Base-by-base conservation (phyloP, 1,140 invertebrate genomes). In the Cardiocondyla obscurior region DNA sequence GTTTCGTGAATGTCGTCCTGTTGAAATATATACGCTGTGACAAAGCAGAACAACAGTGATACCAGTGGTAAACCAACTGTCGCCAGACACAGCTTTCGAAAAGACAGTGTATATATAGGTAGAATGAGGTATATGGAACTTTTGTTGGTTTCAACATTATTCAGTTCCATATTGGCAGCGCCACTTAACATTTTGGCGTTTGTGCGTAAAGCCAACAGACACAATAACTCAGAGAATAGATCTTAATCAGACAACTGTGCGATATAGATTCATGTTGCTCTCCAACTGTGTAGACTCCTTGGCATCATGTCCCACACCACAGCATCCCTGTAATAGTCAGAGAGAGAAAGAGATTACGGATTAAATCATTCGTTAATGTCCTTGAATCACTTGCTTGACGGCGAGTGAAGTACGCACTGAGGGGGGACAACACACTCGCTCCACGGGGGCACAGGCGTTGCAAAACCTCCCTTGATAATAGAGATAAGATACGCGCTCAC, bases 1-100 rank as follows among this genome's bases (percentile, higher is more conserved):
- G 98, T 98, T 95, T 98, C 97, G 92, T 98, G 98, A 90, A 98
- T 97, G 93, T 98, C 97, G 95, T 98, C 97, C 94, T 96, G 96
- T 93, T 98, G 97, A 93, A 98, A 98, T 91, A 98, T 96, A 91
- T 97, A 97, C 79, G 97, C 97, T 85, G 97, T 97, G 85, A 97
- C 93, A 91, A 98, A 97, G 94, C 97, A 98, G 92, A 97, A 95
- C 85, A 98, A 94, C 89, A 98, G 95, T 88, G 97, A 97, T 90
- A 96, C 94, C 77, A 98, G 94, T 46, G 97, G 97, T 93, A 98
- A 95, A 82, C 96, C 96, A 33, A 98, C 96, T 57, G 97, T 97
- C 76, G 96, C 94, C 62, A 97, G 93, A 91, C 97, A 98, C 84
- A 98, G 95, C 91, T 96, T 95, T 92, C 96, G 93, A 89, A 96